Conservation (phyloP, 1,140 invertebrate genomes). For the Drosophila azteca region DNA sequence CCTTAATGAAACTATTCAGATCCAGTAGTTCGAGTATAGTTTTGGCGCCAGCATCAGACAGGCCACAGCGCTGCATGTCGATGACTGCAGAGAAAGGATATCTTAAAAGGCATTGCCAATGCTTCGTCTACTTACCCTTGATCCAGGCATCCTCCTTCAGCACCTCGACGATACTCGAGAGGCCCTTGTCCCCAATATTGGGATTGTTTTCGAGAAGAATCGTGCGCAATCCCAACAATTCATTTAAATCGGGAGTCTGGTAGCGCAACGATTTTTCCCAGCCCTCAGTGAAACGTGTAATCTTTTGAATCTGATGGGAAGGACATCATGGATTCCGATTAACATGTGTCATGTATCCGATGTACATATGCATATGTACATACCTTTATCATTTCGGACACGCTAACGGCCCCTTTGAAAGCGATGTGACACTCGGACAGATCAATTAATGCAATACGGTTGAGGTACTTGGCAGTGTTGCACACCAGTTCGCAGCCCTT, state of each 20-base stretch:
- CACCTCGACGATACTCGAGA: constrained; percentile 84
- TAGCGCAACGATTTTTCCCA: constrained; percentile 91
- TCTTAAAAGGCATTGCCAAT: too few relatives aligned
- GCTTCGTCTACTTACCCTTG: constrained; percentile 82
- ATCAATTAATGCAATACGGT: constrained; percentile 85
- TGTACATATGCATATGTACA: not conserved
- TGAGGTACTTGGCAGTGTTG: constrained; percentile 84
- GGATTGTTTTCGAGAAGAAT: constrained; percentile 89
- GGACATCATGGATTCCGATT: too few relatives aligned
- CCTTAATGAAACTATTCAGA: constrained; percentile 86
- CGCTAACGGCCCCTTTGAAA: constrained; percentile 83
- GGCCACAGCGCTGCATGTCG: constrained; percentile 89
- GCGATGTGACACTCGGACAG: constrained; percentile 86
- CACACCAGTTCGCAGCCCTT: constrained; percentile 86
- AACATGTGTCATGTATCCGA: too few relatives aligned
- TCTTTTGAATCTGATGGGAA: constrained; percentile 83
- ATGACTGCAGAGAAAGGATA: constrained; percentile 84
- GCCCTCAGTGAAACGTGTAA: constrained; percentile 88
- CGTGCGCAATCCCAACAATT: constrained; percentile 88
- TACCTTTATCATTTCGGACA: constrained; percentile 85
- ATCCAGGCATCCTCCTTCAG: constrained; percentile 87
- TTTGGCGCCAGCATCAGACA: constrained; percentile 86
- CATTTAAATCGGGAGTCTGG: constrained; percentile 87
- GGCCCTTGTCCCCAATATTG: constrained; percentile 87
- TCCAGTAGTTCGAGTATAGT: constrained; percentile 87